Evolutionary conservation across 2,888 invertebrate genomes (phyloP).

Genomic region (Chalcis sispes): DNA sequence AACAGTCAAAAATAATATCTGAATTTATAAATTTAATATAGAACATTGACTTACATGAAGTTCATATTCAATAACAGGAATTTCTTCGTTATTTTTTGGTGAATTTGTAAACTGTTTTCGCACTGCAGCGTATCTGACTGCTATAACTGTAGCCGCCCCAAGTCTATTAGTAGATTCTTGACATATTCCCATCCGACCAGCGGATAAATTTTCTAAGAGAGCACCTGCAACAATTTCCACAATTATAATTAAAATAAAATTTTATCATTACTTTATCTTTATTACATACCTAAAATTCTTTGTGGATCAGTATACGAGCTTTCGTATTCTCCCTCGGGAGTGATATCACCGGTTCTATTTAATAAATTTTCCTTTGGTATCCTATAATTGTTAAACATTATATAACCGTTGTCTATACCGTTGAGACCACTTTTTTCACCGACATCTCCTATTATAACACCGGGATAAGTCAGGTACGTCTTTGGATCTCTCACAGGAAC

Average conservation of each 20-base stretch:
- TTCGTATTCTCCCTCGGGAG: constrained; percentile 90
- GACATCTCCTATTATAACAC: constrained; percentile 93
- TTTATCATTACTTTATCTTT: not conserved
- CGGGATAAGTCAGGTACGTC: constrained; percentile 87
- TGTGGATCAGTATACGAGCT: constrained; percentile 94
- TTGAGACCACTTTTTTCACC: constrained; percentile 95
- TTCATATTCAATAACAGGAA: constrained; percentile 89
- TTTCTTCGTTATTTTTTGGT: constrained; percentile 78
- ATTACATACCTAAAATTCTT: constrained; percentile 83
- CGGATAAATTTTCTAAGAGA: constrained; percentile 90
- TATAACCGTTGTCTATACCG: constrained; percentile 96
- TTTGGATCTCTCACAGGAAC: constrained; percentile 89
- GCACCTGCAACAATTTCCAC: constrained; percentile 77
- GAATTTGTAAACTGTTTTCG: constrained; percentile 83
- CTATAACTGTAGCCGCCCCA: constrained; percentile 85
- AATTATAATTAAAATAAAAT: not conserved
- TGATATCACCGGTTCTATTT: constrained; percentile 93
- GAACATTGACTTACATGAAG: constrained; percentile 85
- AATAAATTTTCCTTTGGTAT: constrained; percentile 91
- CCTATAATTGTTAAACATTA: constrained; percentile 91
- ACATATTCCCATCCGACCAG: constrained; percentile 87
- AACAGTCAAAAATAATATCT: not conserved
- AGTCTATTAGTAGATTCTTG: constrained; percentile 82
- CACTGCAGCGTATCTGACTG: constrained; percentile 88
- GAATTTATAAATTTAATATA: constrained; percentile 5